phyloP scores from a whole-genome alignment of 2,888 invertebrate species.

The Neelides folsomi region DNA sequence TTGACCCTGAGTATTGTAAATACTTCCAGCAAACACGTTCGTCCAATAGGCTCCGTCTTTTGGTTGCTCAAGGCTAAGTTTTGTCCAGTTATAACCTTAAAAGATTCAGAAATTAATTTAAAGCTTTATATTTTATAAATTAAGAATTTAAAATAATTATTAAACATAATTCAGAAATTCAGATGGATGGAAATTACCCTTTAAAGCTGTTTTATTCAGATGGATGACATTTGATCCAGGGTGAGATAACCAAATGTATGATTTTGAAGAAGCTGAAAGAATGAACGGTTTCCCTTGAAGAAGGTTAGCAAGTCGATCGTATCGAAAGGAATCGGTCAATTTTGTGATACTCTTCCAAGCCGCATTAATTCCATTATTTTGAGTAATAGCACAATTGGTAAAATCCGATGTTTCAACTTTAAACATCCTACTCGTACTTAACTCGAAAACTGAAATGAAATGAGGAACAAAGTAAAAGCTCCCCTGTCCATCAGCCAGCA shows the following conservation, averaged over 20 bases:
- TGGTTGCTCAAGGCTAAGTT: no score
- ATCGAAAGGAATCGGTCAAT: not conserved
- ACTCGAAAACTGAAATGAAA: no score
- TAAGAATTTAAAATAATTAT: not conserved
- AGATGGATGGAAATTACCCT: constrained; percentile 23
- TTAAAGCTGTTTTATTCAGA: constrained; percentile 30
- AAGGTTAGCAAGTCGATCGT: not conserved
- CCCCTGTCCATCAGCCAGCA: constrained; percentile 17
- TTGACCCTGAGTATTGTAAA: constrained; percentile 23
- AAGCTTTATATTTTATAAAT: no score
- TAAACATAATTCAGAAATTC: not conserved
- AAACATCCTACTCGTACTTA: no score
- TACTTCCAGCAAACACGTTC: constrained; percentile 21
- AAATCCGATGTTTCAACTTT: no score
- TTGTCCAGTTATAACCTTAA: no score
- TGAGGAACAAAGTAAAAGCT: constrained; percentile 17
- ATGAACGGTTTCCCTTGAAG: not conserved
- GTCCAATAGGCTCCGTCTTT: constrained; percentile 7
- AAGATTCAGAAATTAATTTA: not conserved
- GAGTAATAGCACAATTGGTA: no score
- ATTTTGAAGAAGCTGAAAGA: constrained; percentile 10
- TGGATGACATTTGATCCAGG: constrained; percentile 27
- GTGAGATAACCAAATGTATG: constrained; percentile 33
- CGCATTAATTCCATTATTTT: no score
- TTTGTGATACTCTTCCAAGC: no score